A percentile compares a stretch with the other conserved stretches of the same genome.
Evolutionary conservation across 2,113 vertebrate genomes (phyloP).

Genomic region (Oryzias curvinotus): DNA sequence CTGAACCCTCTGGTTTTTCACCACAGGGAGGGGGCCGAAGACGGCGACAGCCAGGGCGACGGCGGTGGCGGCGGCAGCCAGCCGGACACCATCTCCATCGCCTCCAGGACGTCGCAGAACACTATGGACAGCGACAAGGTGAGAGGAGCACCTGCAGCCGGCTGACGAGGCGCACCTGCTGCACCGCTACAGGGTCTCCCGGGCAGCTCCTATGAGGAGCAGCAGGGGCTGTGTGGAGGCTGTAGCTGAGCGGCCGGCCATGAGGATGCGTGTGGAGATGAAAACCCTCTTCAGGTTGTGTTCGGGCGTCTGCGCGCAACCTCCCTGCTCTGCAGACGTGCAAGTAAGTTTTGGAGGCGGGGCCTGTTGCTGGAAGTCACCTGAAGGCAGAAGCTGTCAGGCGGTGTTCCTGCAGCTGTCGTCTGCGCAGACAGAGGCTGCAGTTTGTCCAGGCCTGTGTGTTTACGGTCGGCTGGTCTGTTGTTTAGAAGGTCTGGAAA

Average conservation of each 20-base stretch:
- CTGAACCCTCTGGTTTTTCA: conserved; percentile 1
- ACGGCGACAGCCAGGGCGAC: conserved; percentile 95
- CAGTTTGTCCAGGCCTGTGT: no score
- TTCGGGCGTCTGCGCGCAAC: conserved; percentile 39
- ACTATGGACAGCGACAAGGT: conserved; percentile 99
- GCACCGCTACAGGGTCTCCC: conserved; percentile 68
- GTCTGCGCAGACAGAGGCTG: no score
- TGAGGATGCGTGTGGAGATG: conserved; percentile 41
- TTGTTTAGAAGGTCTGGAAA: no score
- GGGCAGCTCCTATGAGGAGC: conserved; percentile 22
- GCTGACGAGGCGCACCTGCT: conserved; percentile 57
- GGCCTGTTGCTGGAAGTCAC: no score
- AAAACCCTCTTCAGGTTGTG: conserved; percentile 68
- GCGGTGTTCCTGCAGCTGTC: no score
- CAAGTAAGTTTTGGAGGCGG: conserved; percentile 57
- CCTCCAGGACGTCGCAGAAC: conserved; percentile 96
- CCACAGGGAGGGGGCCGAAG: conserved; percentile 90
- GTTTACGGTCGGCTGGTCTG: no score
- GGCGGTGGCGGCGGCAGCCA: conserved; percentile 97
- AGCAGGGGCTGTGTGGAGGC: conserved; percentile 55
- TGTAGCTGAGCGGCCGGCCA: background rate
- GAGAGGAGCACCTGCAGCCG: conserved; percentile 53
- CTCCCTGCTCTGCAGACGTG: conserved; percentile 47
- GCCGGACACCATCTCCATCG: conserved; percentile 96
- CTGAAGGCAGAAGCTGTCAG: no score